Evolutionary conservation across 1,140 invertebrate species (phyloP).

Genomic region (Daktulosphaira vitifoliae): DNA sequence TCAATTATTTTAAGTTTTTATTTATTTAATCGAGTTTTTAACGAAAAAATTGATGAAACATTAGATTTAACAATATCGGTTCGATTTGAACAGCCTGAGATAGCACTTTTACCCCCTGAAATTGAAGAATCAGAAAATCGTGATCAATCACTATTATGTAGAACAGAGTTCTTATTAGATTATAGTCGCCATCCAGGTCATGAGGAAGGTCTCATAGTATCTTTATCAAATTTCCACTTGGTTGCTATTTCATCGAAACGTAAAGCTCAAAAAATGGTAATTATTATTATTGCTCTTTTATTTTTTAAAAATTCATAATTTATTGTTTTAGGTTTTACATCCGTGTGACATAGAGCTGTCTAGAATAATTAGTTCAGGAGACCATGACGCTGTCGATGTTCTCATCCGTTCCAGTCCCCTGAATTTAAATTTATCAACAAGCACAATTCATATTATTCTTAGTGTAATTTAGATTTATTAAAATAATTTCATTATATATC

Average conservation of each 20-base stretch:
- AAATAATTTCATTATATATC: no score
- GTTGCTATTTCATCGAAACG: conserved; percentile 44
- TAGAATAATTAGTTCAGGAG: conserved; percentile 51
- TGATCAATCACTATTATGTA: conserved; percentile 54
- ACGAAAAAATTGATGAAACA: background rate
- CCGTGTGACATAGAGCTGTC: conserved; percentile 66
- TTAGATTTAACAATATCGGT: conserved; percentile 57
- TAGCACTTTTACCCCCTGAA: conserved; percentile 62
- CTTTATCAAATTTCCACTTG: conserved; percentile 57
- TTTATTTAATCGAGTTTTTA: background rate
- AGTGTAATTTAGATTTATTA: conserved; percentile 43
- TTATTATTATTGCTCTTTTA: no score
- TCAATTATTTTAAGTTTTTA: conserved; percentile 35
- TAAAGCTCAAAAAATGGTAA: conserved; percentile 33
- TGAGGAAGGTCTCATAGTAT: conserved; percentile 54
- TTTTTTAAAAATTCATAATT: no score
- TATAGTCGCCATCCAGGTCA: conserved; percentile 58
- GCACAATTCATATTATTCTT: conserved; percentile 58
- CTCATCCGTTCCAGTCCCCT: conserved; percentile 54
- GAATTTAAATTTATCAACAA: conserved; percentile 63
- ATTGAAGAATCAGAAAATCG: conserved; percentile 40
- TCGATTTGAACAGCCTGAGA: conserved; percentile 64
- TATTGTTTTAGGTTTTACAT: conserved; percentile 48
- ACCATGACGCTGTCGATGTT: conserved; percentile 53
- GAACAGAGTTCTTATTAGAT: conserved; percentile 64